Conservation (phyloP, 2,797 vertebrate genomes). For the Serranus cabrilla region DNA sequence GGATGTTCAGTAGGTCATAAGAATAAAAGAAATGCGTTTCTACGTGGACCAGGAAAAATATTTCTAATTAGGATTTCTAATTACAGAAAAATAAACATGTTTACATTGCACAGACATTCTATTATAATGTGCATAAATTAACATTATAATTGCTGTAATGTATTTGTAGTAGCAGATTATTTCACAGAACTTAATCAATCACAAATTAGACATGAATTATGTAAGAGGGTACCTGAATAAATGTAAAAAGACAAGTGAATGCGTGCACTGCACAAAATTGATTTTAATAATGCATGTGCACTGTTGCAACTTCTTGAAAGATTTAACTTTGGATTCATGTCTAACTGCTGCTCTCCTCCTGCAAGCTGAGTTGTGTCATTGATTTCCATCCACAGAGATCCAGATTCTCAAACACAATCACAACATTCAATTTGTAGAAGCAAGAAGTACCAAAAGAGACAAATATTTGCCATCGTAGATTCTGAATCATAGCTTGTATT, state of each 20-base stretch:
- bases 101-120: slow-evolving; percentile 21
- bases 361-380: slow-evolving; percentile 26
- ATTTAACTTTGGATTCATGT: not conserved
- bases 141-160: slow-evolving; percentile 35
- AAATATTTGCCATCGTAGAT: slow-evolving; percentile 52
- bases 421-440: slow-evolving; percentile 49
- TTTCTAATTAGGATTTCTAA: slow-evolving; percentile 26
- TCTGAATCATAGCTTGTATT: slow-evolving; percentile 39
- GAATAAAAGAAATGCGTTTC: not conserved
- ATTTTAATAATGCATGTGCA: slow-evolving; percentile 43
- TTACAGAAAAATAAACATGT: slow-evolving; percentile 34
- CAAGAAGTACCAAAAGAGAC: slow-evolving; percentile 40
- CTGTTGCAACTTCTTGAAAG: slow-evolving; percentile 22
- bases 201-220: slow-evolving; percentile 54
- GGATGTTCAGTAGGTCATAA: not conserved
- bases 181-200: slow-evolving; percentile 40
- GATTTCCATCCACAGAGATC: slow-evolving; percentile 34
- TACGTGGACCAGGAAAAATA: not conserved
- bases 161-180: slow-evolving; percentile 26
- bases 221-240: slow-evolving; percentile 36
- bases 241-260: slow-evolving; percentile 12
- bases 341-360: slow-evolving; percentile 28
- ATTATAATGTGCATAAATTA: slow-evolving; percentile 50
- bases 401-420: slow-evolving; percentile 50
- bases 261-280: not conserved